Base-by-base conservation (phyloP, 2,113 vertebrate species). In the Ptilorrhoa leucosticta region DNA sequence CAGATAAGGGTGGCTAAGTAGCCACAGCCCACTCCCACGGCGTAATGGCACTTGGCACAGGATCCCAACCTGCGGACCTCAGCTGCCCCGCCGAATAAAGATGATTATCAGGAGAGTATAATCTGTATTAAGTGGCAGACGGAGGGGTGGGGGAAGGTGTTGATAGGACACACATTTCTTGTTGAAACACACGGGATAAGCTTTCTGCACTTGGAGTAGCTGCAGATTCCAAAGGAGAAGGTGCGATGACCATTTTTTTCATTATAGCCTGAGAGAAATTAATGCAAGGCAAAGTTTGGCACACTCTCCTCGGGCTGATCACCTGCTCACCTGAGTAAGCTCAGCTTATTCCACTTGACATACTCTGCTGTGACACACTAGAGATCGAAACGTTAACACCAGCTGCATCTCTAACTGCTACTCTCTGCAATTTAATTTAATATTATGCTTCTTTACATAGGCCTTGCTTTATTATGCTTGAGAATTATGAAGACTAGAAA, bases 281-380 rank as follows among this genome's bases (percentile, higher is more conserved):
- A 97, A 94, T 97, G 97, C 97, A 96, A 97, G 97, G 95, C 95
- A 94, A 97, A 98, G 97, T 98, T 98, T 98, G 97, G 98, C 98
- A 98, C 83, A 17, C 81, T 97, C 97, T 97, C 97, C 97, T 97
- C 87, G 42, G 78, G 69, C 79, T 91, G 96, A 96, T 97, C 90
- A 53, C 81, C 86, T 89, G 93, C 95, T 89, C 92, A 96, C 97
- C 93, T 97, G 87, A 90, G 97, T 98, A 98, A 99, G 98, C 98
- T 98, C 94, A 13, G 96, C 96, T 98, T 97, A 98, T 98, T 98
- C 98, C 98, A 96, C 98, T 96, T 98, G 97, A 98, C 98, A 77
- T 73, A 95, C 94, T 95, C 85, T 60, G 39, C 88, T 1, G 28
- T 91, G 92, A 96, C 96, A 92, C 11, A 48, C 78, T 84, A 65